A percentile compares a stretch with the other conserved stretches of the same genome.
Evolutionary conservation across 2,113 vertebrate species (phyloP).

Genomic region (Choloepus hoffmanni): DNA sequence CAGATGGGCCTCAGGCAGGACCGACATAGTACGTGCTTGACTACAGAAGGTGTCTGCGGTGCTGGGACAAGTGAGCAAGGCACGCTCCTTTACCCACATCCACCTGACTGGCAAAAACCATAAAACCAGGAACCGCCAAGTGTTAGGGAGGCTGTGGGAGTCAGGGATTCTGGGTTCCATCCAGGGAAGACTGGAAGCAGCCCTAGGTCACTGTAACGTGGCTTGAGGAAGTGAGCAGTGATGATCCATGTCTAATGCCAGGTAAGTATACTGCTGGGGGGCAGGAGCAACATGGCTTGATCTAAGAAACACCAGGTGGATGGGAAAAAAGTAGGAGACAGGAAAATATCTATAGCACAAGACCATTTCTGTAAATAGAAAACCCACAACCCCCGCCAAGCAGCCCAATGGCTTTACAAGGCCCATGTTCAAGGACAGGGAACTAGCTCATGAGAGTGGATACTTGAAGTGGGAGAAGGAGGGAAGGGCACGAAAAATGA

Average conservation of each 20-base stretch:
- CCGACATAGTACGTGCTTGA: no score
- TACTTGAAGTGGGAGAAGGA: neutral
- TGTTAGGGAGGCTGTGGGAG: neutral
- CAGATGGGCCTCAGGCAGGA: no score
- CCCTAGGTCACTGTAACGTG: neutral
- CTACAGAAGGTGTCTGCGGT: neutral
- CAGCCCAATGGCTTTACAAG: neutral
- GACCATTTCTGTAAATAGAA: neutral
- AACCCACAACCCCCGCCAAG: neutral
- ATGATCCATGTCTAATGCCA: accelerated
- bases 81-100: no score
- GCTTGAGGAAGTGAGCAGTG: neutral
- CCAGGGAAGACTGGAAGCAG: neutral
- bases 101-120: neutral
- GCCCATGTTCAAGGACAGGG: accelerated
- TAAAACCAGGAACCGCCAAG: neutral
- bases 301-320: neutral
- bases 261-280: accelerated
- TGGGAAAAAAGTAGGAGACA: accelerated
- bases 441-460: neutral
- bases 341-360: neutral
- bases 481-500: neutral
- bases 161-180: neutral
- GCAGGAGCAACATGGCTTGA: accelerated
- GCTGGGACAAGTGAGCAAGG: neutral